phyloP scores from a whole-genome alignment of 1,140 invertebrate genomes.

The Drosophila takahashii region DNA sequence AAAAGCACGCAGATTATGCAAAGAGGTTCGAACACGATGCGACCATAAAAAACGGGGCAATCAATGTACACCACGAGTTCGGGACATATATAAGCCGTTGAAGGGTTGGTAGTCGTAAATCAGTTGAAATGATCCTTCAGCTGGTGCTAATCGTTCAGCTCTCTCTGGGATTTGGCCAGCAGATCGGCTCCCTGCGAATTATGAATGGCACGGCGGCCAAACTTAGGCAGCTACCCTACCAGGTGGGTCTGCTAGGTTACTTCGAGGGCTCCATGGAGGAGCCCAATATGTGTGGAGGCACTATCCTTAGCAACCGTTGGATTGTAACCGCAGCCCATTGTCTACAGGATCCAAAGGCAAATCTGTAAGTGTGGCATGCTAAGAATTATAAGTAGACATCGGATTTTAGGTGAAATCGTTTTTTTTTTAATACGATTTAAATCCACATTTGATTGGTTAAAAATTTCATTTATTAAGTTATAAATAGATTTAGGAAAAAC shows the following conservation, averaged over 20 bases:
- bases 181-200: conserved; percentile 44
- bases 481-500: too few species aligned
- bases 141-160: conserved; percentile 18
- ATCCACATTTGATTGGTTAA: too few species aligned
- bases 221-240: conserved; percentile 43
- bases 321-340: conserved; percentile 66
- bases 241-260: conserved; percentile 32
- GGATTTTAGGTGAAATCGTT: too few species aligned
- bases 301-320: conserved; percentile 44
- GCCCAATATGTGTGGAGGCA: conserved; percentile 47
- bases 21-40: conserved; percentile 21
- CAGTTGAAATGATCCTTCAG: conserved; percentile 22
- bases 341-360: conserved; percentile 19
- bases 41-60: conserved; percentile 31
- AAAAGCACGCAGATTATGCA: conserved; percentile 35
- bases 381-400: not conserved
- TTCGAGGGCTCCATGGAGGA: conserved; percentile 6
- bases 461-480: too few species aligned
- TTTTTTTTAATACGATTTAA: too few species aligned
- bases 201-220: conserved; percentile 47
- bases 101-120: not conserved
- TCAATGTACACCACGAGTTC: not conserved
- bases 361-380: conserved; percentile 30
- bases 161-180: conserved; percentile 10
- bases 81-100: conserved; percentile 33